Evolutionary conservation across 2,797 vertebrate genomes (phyloP).

Genomic region (Eulemur albifrons): DNA sequence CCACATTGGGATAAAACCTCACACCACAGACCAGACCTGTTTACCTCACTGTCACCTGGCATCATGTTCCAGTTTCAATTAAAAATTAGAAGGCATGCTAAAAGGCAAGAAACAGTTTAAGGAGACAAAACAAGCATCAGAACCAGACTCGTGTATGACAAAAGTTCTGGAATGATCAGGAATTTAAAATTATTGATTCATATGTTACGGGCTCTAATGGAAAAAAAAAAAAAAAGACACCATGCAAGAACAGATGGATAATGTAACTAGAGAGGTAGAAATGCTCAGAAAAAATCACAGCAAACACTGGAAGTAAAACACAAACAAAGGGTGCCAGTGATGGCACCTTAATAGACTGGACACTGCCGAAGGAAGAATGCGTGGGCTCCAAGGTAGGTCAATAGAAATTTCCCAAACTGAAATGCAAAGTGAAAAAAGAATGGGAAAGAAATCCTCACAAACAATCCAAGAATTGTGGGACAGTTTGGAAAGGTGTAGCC

Average conservation of each 20-base stretch:
- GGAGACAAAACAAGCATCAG: conserved; percentile 1
- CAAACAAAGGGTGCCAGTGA: not conserved
- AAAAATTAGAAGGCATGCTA: not conserved
- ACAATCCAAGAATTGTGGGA: not conserved
- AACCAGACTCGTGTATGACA: not conserved
- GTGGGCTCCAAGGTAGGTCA: not conserved
- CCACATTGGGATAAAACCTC: not conserved
- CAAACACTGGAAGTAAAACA: not conserved
- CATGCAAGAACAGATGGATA: not conserved
- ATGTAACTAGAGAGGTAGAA: not conserved
- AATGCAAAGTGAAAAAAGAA: not conserved
- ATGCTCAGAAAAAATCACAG: not conserved
- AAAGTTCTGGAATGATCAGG: not conserved
- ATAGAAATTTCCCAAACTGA: not conserved
- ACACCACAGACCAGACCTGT: not conserved
- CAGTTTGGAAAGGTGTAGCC: not conserved
- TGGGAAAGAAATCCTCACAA: not conserved
- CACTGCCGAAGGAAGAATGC: not conserved
- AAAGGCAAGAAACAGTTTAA: not conserved
- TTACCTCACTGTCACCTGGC: not conserved
- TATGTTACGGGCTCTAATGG: not conserved
- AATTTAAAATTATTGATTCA: not conserved
- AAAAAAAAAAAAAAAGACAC: not conserved
- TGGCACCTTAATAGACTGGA: not conserved
- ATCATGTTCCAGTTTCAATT: not conserved